Evolutionary conservation across 1,140 invertebrate species (phyloP).

Genomic region (Musca vetustissima): DNA sequence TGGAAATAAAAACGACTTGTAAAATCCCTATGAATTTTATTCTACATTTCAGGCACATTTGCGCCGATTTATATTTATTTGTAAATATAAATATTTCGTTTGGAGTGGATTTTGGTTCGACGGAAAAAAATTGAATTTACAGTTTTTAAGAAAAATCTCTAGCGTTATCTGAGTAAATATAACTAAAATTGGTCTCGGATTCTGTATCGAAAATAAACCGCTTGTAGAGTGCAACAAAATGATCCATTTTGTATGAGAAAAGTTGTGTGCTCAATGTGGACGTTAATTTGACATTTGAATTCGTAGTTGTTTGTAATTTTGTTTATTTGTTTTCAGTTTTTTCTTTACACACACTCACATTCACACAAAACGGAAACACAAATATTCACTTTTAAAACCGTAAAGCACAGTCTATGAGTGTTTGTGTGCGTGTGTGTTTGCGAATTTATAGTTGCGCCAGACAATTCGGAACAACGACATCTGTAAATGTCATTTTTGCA

Average conservation of each 20-base stretch:
- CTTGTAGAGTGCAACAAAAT: neutral
- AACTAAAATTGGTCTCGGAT: no score
- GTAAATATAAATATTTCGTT: no score
- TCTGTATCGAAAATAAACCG: neutral
- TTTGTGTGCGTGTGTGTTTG: neutral
- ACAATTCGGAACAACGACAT: no score
- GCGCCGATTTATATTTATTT: no score
- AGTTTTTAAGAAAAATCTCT: no score
- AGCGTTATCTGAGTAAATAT: no score
- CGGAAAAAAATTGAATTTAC: no score
- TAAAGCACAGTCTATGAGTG: neutral
- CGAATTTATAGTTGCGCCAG: neutral
- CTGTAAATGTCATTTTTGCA: neutral
- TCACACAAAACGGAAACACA: no score
- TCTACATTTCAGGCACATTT: no score
- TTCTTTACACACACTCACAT: no score
- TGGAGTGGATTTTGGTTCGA: no score
- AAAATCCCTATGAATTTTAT: no score
- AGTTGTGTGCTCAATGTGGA: conserved; percentile 2
- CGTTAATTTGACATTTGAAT: conserved; percentile 29
- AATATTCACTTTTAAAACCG: neutral
- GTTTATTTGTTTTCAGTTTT: conserved; percentile 1
- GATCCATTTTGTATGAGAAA: neutral
- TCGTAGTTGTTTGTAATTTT: conserved; percentile 17
- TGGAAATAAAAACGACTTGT: neutral